Evolutionary conservation across 2,888 invertebrate species (phyloP).

Genomic region (Erebia ligea): DNA sequence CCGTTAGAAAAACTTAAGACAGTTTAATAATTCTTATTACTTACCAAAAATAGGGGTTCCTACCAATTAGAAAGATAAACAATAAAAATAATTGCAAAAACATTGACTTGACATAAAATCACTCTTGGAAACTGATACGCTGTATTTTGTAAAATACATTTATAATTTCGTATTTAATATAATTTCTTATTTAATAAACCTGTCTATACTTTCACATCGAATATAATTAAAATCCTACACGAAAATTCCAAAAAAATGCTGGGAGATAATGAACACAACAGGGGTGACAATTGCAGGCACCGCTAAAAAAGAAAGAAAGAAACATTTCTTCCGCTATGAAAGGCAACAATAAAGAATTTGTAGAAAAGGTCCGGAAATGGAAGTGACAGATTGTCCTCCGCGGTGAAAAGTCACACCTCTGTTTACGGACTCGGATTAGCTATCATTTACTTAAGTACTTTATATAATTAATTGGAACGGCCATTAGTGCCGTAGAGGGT

Average conservation of each 20-base stretch:
- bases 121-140: too few species aligned
- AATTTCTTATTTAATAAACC: background rate
- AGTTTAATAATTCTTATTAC: background rate
- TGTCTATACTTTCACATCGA: background rate
- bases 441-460: constrained; percentile 83
- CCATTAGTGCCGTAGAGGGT: constrained; percentile 71
- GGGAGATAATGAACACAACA: constrained; percentile 79
- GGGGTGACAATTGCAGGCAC: constrained; percentile 79
- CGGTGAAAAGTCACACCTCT: constrained; percentile 82
- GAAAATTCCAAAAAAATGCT: constrained; percentile 53
- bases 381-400: constrained; percentile 81
- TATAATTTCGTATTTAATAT: background rate
- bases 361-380: constrained; percentile 75
- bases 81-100: too few species aligned
- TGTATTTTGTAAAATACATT: background rate
- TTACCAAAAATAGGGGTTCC: background rate
- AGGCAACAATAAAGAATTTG: constrained; percentile 77
- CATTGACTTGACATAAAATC: too few species aligned
- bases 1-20: background rate
- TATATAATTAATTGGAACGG: constrained; percentile 78
- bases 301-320: constrained; percentile 59
- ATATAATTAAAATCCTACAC: background rate
- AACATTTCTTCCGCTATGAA: constrained; percentile 75
- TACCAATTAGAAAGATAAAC: too few species aligned
- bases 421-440: constrained; percentile 79